phyloP scores from a whole-genome alignment of 1,140 invertebrate genomes.

The Riptortus pedestris region DNA sequence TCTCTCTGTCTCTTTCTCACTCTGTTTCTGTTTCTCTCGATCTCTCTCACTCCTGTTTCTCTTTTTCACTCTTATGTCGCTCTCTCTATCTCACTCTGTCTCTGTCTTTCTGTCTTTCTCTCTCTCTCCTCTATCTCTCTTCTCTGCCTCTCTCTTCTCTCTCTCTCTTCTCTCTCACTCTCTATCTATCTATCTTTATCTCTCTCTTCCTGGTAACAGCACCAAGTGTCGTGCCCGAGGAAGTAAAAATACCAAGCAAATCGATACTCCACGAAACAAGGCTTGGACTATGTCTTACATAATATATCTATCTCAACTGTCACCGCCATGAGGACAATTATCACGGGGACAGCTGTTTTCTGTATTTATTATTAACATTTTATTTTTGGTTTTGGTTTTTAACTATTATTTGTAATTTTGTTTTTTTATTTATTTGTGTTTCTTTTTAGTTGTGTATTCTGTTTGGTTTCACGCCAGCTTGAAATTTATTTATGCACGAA shows the following conservation, averaged over 20 bases:
- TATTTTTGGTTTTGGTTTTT: constrained; percentile 13
- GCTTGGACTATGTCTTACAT: constrained; percentile 4
- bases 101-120: constrained; percentile 3
- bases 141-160: background rate
- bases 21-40: constrained; percentile 43
- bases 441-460: background rate
- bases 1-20: background rate
- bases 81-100: no score
- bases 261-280: background rate
- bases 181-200: constrained; percentile 52
- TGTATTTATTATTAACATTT: background rate
- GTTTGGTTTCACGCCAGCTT: constrained; percentile 11
- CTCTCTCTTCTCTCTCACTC: background rate
- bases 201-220: constrained; percentile 62
- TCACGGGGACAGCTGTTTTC: constrained; percentile 9
- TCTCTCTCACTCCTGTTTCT: constrained; percentile 57
- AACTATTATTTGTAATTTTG: background rate
- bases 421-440: constrained; percentile 17
- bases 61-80: constrained; percentile 66
- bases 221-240: constrained; percentile 44
- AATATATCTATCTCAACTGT: background rate
- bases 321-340: constrained; percentile 4
- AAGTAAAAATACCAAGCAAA: constrained; percentile 37
- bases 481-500: constrained; percentile 13
- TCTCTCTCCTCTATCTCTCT: no score